A percentile compares a stretch with the other conserved stretches of the same genome.
Conservation (phyloP, 2,888 invertebrate species). For the Hanleya hanleyi region DNA sequence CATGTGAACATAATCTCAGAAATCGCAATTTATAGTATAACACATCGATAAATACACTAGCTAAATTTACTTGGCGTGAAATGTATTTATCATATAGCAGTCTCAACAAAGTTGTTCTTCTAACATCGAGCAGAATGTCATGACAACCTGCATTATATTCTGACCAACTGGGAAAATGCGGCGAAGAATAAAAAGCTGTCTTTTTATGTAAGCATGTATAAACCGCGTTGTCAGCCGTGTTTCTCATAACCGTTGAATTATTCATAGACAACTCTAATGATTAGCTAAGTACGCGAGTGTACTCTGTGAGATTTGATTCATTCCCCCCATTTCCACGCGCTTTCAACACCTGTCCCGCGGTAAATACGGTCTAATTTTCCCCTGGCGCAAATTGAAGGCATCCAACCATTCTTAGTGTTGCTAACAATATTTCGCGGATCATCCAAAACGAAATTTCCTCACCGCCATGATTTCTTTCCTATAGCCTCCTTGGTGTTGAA, state of each 20-base stretch:
- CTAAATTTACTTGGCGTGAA: no score
- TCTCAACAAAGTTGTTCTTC: no score
- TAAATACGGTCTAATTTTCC: not conserved
- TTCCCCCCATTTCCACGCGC: not conserved
- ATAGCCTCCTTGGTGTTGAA: not conserved
- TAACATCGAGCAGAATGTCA: no score
- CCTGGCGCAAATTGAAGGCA: not conserved
- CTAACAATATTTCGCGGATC: slow-evolving; percentile 3
- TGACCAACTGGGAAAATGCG: not conserved
- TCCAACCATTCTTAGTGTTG: not conserved
- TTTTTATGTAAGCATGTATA: not conserved
- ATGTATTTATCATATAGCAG: not conserved
- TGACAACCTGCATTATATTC: no score
- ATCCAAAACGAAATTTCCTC: not conserved
- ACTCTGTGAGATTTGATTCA: not conserved
- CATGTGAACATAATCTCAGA: no score
- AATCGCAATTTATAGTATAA: no score
- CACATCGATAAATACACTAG: no score
- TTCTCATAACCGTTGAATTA: not conserved
- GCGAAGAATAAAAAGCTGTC: not conserved
- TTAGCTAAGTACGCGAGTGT: not conserved
- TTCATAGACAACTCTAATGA: not conserved
- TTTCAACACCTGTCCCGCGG: slow-evolving; percentile 5
- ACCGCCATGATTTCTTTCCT: not conserved
- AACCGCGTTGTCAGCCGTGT: not conserved